phyloP scores from a whole-genome alignment of 2,113 vertebrate genomes.

The Fulmarus glacialis region DNA sequence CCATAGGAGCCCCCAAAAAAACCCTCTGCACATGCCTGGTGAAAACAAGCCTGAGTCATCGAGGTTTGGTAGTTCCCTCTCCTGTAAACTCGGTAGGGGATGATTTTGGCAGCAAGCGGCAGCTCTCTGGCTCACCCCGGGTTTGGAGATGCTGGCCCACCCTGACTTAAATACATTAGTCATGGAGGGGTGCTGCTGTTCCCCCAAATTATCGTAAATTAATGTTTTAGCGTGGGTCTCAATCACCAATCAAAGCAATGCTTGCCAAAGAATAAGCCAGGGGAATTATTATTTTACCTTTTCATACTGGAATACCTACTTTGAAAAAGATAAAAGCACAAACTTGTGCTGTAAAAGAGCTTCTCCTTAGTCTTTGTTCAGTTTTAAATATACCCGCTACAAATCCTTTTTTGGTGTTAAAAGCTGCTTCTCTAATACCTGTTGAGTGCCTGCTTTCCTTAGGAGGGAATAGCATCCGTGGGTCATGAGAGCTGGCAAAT shows the following conservation, averaged over 20 bases:
- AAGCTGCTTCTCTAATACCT: constrained; percentile 57
- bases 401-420: constrained; percentile 48
- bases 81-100: not conserved
- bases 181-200: not conserved
- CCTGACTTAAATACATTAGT: not conserved
- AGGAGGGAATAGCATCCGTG: constrained; percentile 81
- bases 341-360: not conserved
- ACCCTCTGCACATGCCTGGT: not conserved
- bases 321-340: constrained; percentile 28
- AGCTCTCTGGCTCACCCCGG: not conserved
- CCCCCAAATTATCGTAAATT: not conserved
- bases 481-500: constrained; percentile 98
- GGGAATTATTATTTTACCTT: constrained; percentile 13
- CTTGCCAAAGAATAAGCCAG: not conserved
- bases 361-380: constrained; percentile 20
- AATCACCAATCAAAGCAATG: not conserved
- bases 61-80: not conserved
- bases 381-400: not conserved
- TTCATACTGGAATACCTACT: not conserved
- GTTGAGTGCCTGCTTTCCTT: constrained; percentile 75
- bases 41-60: not conserved
- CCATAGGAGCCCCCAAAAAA: not conserved
- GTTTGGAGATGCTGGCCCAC: not conserved
- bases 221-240: constrained; percentile 1
- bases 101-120: constrained; percentile 19